These are phyloP conservation scores for Drosophila mulleri DNA, from an alignment of 2,888 invertebrate species.

Conservation along the genomic window DNA sequence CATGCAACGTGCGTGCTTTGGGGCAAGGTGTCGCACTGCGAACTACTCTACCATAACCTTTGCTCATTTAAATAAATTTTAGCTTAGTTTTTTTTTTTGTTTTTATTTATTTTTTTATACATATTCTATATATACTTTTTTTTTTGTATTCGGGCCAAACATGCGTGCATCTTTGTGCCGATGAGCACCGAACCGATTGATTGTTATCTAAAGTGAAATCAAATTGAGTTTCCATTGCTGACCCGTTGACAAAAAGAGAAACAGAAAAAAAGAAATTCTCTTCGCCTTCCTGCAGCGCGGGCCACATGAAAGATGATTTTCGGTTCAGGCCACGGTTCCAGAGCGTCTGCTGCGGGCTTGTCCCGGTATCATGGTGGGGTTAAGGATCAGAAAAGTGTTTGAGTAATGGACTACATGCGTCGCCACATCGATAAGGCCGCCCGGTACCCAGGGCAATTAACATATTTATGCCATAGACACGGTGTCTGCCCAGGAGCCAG, in stretches of 20 bases:
- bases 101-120: constrained; percentile 6
- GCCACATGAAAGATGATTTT: constrained; percentile 65
- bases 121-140: constrained; percentile 9
- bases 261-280: neutral
- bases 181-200: constrained; percentile 67
- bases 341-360: constrained; percentile 62
- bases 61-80: constrained; percentile 72
- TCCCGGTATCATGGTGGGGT: constrained; percentile 48
- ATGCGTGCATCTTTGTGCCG: constrained; percentile 43
- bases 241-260: constrained; percentile 54
- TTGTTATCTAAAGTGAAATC: constrained; percentile 77
- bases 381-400: constrained; percentile 70
- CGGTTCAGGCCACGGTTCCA: constrained; percentile 42
- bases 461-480: constrained; percentile 76
- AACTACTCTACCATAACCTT: constrained; percentile 77
- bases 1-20: constrained; percentile 71
- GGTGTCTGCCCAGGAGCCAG: constrained; percentile 69
- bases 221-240: constrained; percentile 73
- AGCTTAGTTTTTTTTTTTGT: constrained; percentile 33
- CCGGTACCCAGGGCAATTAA: constrained; percentile 60
- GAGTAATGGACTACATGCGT: constrained; percentile 72
- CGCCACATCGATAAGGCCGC: constrained; percentile 64
- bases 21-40: constrained; percentile 77
- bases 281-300: constrained; percentile 27
- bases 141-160: constrained; percentile 44